Evolutionary conservation across 23 tunicate genomes (phyloP), one percentile per base, ranked within the genome.

Genomic region (Ascidia mentula): DNA sequence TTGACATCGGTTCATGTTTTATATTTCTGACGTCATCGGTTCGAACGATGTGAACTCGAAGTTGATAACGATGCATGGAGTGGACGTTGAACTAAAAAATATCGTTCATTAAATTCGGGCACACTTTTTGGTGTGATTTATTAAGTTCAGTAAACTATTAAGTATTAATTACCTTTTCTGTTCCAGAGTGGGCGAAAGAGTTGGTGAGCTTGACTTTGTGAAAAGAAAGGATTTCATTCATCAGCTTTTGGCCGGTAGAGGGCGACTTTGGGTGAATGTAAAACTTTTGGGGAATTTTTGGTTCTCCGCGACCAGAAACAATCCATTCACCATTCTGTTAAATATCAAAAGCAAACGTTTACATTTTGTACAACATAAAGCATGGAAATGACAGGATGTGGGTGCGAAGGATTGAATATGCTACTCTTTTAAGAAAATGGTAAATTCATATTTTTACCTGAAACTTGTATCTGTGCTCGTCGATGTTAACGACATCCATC

Each of bases 31-130:
- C 59, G 61, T 84, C 88, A 38, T 84, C 74, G 33, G 82, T 84
- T 18, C 88, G 82, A 59, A 84, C 88, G 7, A 84, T 61, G 53
- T 84, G 88, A 31, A 84, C 40, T 18, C 88, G 80, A 37, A 82
- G 82, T 59, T 84, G 88, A 60, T 84, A 84, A 6, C 88, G 88
- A 77, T 84, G 88, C 88, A 84, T 84, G 33, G 88, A 84, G 39
- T 84, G 83, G 32, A 84, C 40, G 46, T 77, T 40, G 38, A 84
- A 79, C 88, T 81, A 37, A 45, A 45, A 45, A n/a, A 28, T n/a
- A n/a, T n/a, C 34, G 15, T 40, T 33, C 24, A n/a, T n/a, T n/a
- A n/a, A n/a, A n/a, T n/a, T n/a, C n/a, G n/a, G n/a, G n/a, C n/a
- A n/a, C n/a, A 5, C 4, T 5, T 9, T 53, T 53, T 6, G 24